These are phyloP conservation scores for Scomber japonicus DNA, from an alignment of 2,113 vertebrate genomes.

Conservation along the genomic window DNA sequence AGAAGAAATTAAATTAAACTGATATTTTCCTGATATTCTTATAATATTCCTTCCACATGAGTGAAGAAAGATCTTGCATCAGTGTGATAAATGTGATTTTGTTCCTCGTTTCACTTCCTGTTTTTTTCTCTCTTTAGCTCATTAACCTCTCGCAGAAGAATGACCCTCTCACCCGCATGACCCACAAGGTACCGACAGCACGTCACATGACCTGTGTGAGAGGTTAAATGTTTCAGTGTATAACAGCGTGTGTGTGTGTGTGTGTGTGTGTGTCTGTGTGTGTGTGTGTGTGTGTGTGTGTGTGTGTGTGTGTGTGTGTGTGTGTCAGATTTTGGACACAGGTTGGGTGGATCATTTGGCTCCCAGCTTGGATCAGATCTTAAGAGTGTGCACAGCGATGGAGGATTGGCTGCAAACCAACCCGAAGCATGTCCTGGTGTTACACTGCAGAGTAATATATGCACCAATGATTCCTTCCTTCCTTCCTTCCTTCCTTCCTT, in stretches of 20 bases:
- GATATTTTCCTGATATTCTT: too few relatives aligned
- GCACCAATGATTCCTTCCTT: too few relatives aligned
- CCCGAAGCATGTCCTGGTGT: conserved; percentile 89
- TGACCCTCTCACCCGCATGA: conserved; percentile 87
- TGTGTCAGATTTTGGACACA: conserved; percentile 88
- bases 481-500: too few relatives aligned
- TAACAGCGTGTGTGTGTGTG: not conserved
- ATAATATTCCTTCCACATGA: too few relatives aligned
- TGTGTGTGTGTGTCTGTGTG: not conserved
- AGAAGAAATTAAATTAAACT: too few relatives aligned
- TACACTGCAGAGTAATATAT: conserved; percentile 89
- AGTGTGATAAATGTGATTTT: too few relatives aligned
- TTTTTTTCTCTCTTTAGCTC: conserved; percentile 81
- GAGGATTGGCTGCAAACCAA: conserved; percentile 91
- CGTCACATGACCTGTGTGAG: too few relatives aligned
- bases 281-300: conserved; percentile 20
- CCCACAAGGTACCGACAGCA: conserved; percentile 87
- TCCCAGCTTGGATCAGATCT: conserved; percentile 90
- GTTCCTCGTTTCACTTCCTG: too few relatives aligned
- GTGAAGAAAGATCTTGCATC: too few relatives aligned
- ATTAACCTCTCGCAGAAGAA: conserved; percentile 92
- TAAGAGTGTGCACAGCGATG: conserved; percentile 90
- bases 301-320: conserved; percentile 12
- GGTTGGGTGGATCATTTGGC: conserved; percentile 92
- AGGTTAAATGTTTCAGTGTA: not conserved